These are phyloP conservation scores for Drosophila fungiperda DNA, from an alignment of 2,888 invertebrate species.

Conservation along the genomic window DNA sequence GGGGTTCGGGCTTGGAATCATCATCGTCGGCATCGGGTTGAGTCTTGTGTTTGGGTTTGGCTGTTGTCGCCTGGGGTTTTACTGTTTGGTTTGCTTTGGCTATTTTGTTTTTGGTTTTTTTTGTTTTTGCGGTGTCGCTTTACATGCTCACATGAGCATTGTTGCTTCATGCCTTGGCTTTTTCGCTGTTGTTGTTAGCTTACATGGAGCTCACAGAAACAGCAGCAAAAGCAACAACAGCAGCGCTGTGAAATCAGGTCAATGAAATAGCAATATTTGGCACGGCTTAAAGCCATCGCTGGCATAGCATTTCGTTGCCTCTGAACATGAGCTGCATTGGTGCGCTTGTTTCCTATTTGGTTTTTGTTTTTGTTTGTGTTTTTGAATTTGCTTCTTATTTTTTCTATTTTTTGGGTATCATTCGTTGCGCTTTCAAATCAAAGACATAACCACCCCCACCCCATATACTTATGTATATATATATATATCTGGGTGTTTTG, in stretches of 20 bases:
- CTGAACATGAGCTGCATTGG: slow-evolving; percentile 41
- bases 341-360: slow-evolving; percentile 14
- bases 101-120: slow-evolving; percentile 9
- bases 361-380: not conserved
- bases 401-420: slow-evolving; percentile 8
- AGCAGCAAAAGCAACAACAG: slow-evolving; percentile 20
- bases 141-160: slow-evolving; percentile 71
- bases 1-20: slow-evolving; percentile 15
- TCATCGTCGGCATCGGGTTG: not conserved
- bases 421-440: slow-evolving; percentile 45
- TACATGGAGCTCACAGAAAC: slow-evolving; percentile 43
- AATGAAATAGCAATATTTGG: slow-evolving; percentile 82
- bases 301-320: slow-evolving; percentile 61
- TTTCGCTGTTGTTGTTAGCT: slow-evolving; percentile 48
- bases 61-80: slow-evolving; percentile 14
- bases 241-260: slow-evolving; percentile 76
- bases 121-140: slow-evolving; percentile 61
- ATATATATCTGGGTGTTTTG: slow-evolving; percentile 4
- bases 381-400: not conserved
- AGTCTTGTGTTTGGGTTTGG: slow-evolving; percentile 9
- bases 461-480: not conserved
- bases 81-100: slow-evolving; percentile 16
- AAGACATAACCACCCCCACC: slow-evolving; percentile 32
- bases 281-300: slow-evolving; percentile 64
- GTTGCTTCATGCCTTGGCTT: slow-evolving; percentile 69